Evolutionary conservation across 1,140 invertebrate species (phyloP), one percentile per base, ranked within the genome.

Genomic region (Lepidostoma basale): DNA sequence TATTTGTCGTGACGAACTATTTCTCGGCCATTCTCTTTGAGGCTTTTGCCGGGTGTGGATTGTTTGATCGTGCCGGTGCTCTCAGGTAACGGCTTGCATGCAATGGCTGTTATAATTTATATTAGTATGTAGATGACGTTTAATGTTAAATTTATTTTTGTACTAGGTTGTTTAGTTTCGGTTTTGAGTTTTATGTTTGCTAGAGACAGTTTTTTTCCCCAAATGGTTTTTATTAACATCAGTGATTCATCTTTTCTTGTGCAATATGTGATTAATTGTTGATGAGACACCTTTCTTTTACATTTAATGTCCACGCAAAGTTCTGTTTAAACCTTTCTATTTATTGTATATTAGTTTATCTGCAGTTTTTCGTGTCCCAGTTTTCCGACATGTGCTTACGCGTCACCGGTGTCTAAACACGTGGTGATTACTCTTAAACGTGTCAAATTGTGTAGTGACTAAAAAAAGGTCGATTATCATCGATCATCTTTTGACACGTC

Each of bases 21-120:
- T 81, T 81, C 81, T 83, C 81, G 80, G 77, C 75, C 81, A 83
- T 83, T 83, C 80, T 81, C 79, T 83, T 79, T 78, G 80, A 80
- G 79, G 80, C 79, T 81, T 79, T 81, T 77, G 80, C 79, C 79
- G 81, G 79, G 52, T 25, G 64, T 67, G 64, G 64, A 67, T 67
- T 59, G 25, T 47, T 67, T 20, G 54, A 67, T 67, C 60, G 64
- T 67, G 64, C 64, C 64, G 64, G 64, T 67, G 64, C 56, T 67
- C 54, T 39, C 64, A 67, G 64, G 64, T 67, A 40, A 67, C 49
- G 33, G 63, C 52, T 56, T 49, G 28, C 45, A 56, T 56, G 33
- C 20, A 56, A 66, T 60, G 40, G 36, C 58, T 60, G 58, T 60
- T 60, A 26, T 54, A 2, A 8, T 10, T 45, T 45, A 3, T n/a